Evolutionary conservation across 2,797 vertebrate genomes (phyloP).

Genomic region (Hemitrygon akajei): DNA sequence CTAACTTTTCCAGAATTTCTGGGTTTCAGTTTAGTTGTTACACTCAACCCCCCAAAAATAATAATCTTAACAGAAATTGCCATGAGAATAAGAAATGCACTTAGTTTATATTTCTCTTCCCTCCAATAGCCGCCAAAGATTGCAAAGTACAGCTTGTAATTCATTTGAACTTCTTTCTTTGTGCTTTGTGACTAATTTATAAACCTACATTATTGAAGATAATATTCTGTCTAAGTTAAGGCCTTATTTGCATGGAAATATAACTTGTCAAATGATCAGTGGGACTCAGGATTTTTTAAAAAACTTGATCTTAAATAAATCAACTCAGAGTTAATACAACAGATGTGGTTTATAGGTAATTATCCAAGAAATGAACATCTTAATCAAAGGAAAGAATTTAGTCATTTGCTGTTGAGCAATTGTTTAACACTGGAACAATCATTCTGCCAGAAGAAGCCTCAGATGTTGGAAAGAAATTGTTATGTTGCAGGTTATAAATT

Average conservation of each 20-base stretch:
- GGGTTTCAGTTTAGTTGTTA: background rate
- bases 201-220: background rate
- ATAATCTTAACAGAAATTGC: too few species aligned
- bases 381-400: background rate
- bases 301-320: background rate
- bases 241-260: constrained; percentile 22
- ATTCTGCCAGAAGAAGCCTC: background rate
- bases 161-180: background rate
- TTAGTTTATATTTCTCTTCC: constrained; percentile 12
- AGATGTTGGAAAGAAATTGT: background rate
- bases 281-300: constrained; percentile 20
- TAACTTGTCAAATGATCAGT: constrained; percentile 22
- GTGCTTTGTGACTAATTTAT: background rate
- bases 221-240: background rate
- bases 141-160: background rate
- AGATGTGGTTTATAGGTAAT: background rate
- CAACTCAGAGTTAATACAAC: background rate
- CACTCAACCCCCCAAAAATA: background rate
- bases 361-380: constrained; percentile 1
- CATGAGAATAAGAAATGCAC: background rate
- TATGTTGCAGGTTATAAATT: background rate
- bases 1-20: background rate
- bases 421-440: background rate
- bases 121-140: background rate
- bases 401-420: background rate